Evolutionary conservation across 2,888 invertebrate species (phyloP), one percentile per base, ranked within the genome.

Genomic region (Orgyia antiqua): DNA sequence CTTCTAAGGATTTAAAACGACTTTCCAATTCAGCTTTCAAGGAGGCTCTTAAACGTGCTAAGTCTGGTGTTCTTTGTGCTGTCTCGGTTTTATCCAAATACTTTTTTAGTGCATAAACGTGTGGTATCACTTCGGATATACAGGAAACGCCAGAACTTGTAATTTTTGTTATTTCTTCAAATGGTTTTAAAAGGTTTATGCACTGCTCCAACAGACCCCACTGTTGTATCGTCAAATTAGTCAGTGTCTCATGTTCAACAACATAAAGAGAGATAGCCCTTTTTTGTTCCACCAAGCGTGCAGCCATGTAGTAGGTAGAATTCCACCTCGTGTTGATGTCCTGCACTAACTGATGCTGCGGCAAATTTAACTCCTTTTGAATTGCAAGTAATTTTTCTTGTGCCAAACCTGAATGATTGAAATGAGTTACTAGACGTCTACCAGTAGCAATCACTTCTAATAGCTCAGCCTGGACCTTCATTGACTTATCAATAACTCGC

Each of bases 311-410:
- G 24, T n/a, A 31, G 6, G 31, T 36, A 12, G 37, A 40, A 11
- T 42, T 41, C 39, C 35, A 44, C 12, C 38, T 10, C 6, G 42
- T 44, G 12, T 5, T 42, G 4, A 42, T 27, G 17, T 41, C 55
- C 31, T 58, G 28, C 13, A 28, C 52, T 19, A 61, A 29, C 18
- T 50, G 45, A 31, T 53, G 53, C 2, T 57, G 3, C 0, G 58
- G 55, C 24, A 59, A 51, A 8, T 42, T 45, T 10, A 62, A 24
- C 25, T 62, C 53, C 24, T 52, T 23, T 48, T 56, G 58, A 36
- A 62, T 51, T 3, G 29, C 12, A 10, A 21, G 15, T 15, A 15
- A 15, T 47, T 52, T 53, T 29, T 50, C 11, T 25, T 51, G 12
- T 24, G 52, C 54, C 29, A 39, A 32, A 4, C 42, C 42, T 6